Evolutionary conservation across 2,113 vertebrate genomes (phyloP).

Genomic region (Salvelinus sp.): DNA sequence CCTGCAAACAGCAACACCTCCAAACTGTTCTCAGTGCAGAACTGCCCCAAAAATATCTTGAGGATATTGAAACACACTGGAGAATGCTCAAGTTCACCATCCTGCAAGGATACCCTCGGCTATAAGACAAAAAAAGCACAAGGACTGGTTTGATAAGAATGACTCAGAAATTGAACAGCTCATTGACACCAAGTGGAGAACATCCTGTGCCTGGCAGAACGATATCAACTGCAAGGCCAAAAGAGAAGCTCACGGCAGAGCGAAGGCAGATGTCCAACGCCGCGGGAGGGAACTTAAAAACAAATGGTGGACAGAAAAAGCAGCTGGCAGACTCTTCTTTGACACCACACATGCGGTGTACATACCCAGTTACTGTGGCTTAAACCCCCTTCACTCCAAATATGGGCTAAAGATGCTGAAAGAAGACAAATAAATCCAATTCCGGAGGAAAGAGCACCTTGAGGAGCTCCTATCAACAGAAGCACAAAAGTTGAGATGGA

Average conservation of each 20-base stretch:
- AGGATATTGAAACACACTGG: neutral
- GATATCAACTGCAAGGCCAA: neutral
- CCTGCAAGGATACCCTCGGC: neutral
- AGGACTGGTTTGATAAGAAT: too few species aligned
- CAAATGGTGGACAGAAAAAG: neutral
- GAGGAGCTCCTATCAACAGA: conserved; percentile 1
- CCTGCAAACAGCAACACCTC: neutral
- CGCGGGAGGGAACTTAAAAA: neutral
- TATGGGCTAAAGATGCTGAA: too few species aligned
- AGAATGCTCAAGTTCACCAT: neutral
- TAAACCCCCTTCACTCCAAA: too few species aligned
- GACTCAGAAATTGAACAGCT: too few species aligned
- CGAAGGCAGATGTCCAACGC: neutral
- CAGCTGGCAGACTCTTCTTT: neutral
- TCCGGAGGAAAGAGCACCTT: neutral
- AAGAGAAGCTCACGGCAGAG: neutral
- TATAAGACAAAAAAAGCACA: neutral
- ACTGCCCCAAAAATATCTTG: neutral
- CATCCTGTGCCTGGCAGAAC: neutral
- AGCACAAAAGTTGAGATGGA: neutral
- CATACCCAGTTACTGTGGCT: too few species aligned
- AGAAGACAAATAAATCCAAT: too few species aligned
- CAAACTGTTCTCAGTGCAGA: neutral
- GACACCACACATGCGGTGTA: neutral
- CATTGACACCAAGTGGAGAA: neutral